Percentiles rank a stretch among this genome's conserved stretches.
Evolutionary conservation across 2,113 vertebrate genomes (phyloP).

Genomic region (Grallaria varia): DNA sequence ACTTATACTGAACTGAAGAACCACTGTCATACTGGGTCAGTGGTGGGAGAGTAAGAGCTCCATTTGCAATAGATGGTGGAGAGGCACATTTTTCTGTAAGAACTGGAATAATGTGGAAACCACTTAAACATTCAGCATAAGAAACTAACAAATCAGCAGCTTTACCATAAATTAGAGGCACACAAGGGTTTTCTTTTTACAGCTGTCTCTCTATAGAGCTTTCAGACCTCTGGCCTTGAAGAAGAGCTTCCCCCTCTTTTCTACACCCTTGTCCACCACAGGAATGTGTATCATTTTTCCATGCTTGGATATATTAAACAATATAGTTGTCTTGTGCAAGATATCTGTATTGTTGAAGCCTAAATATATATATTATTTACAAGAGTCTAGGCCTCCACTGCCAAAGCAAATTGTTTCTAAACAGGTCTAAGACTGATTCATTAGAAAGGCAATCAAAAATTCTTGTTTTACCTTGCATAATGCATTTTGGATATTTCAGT

Average conservation of each 20-base stretch:
- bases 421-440: not conserved
- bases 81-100: constrained; percentile 48
- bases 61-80: constrained; percentile 71
- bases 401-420: not conserved
- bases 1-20: constrained; percentile 68
- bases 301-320: not conserved
- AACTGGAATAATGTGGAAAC: constrained; percentile 5
- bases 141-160: not conserved
- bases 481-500: constrained; percentile 71
- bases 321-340: not conserved
- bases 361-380: not conserved
- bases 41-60: not conserved
- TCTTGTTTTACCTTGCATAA: constrained; percentile 64
- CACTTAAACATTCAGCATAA: not conserved
- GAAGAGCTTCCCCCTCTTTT: not conserved
- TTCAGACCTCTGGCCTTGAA: not conserved
- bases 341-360: not conserved
- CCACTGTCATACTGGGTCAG: constrained; percentile 57
- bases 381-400: not conserved
- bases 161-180: not conserved
- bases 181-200: not conserved
- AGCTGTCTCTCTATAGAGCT: not conserved
- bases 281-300: not conserved
- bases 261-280: not conserved
- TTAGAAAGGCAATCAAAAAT: not conserved